Conservation (phyloP, 2,113 vertebrate genomes). For the Cochlearius cochlearius region DNA sequence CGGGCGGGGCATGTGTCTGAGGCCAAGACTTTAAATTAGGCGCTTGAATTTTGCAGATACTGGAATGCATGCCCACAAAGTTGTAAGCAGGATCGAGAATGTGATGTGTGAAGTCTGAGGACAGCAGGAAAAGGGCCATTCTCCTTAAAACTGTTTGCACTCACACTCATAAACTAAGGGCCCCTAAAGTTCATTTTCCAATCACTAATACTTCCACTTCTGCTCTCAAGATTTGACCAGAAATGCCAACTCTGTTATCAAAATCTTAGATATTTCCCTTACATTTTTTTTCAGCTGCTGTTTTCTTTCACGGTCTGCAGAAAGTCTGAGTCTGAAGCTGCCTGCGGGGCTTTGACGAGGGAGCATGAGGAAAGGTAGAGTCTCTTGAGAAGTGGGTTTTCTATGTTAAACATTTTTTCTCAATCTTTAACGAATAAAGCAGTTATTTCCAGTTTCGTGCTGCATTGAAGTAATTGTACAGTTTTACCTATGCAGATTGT, state of each 20-base stretch:
- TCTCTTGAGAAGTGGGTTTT: not conserved
- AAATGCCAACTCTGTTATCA: not conserved
- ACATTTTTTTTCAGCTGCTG: not conserved
- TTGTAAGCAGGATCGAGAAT: accelerated
- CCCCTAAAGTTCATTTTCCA: not conserved
- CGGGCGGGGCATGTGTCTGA: accelerated
- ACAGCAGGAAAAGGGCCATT: not conserved
- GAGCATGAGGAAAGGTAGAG: not conserved
- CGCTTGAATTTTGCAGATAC: accelerated
- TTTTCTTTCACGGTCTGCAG: not conserved
- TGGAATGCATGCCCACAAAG: accelerated
- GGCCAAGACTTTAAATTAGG: accelerated
- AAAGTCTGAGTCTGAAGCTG: not conserved
- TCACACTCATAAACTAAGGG: not conserved
- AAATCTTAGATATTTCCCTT: not conserved
- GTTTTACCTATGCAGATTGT: not conserved
- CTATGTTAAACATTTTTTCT: not conserved
- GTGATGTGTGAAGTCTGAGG: not conserved
- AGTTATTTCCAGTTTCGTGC: not conserved
- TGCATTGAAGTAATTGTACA: not conserved
- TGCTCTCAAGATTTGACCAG: not conserved
- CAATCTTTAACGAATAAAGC: not conserved
- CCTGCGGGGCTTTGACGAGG: not conserved
- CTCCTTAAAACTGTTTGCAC: not conserved
- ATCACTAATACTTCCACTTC: not conserved